Evolutionary conservation across 2,888 invertebrate genomes (phyloP).

Genomic region (Beris morrisii): DNA sequence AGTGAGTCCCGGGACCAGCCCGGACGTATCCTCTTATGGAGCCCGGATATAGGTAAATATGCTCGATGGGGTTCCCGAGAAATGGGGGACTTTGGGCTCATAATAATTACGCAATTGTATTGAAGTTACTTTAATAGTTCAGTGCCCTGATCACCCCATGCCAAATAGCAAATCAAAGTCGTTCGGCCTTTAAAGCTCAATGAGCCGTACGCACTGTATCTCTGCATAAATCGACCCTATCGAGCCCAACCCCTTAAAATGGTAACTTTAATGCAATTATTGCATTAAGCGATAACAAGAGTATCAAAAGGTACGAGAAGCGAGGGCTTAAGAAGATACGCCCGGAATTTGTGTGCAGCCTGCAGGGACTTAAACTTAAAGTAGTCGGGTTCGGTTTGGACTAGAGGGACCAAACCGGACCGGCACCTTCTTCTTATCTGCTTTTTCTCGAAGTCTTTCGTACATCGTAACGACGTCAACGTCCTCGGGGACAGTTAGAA

Average conservation of each 20-base stretch:
- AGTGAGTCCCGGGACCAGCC: too few relatives aligned
- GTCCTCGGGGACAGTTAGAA: conserved; percentile 20
- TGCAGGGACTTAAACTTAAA: too few relatives aligned
- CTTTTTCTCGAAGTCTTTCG: not conserved
- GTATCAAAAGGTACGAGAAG: conserved; percentile 1
- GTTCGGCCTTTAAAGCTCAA: conserved; percentile 27
- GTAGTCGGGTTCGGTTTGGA: conserved; percentile 1
- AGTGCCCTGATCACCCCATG: conserved; percentile 23
- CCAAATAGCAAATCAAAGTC: conserved; percentile 32
- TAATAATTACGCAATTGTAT: conserved; percentile 29
- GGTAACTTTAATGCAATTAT: conserved; percentile 28
- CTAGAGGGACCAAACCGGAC: too few relatives aligned
- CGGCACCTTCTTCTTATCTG: too few relatives aligned
- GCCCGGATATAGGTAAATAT: not conserved
- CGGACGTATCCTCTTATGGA: not conserved
- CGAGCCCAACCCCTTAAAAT: conserved; percentile 2
- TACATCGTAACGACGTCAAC: conserved; percentile 16
- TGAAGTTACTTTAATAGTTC: conserved; percentile 31
- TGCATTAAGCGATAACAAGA: conserved; percentile 26
- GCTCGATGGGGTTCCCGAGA: not conserved
- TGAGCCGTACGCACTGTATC: conserved; percentile 23
- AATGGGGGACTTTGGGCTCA: conserved; percentile 23
- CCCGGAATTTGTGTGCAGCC: too few relatives aligned
- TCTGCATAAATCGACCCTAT: conserved; percentile 8
- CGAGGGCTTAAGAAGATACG: not conserved